phyloP scores from a whole-genome alignment of 2,797 vertebrate species.

The Coreius guichenoti region DNA sequence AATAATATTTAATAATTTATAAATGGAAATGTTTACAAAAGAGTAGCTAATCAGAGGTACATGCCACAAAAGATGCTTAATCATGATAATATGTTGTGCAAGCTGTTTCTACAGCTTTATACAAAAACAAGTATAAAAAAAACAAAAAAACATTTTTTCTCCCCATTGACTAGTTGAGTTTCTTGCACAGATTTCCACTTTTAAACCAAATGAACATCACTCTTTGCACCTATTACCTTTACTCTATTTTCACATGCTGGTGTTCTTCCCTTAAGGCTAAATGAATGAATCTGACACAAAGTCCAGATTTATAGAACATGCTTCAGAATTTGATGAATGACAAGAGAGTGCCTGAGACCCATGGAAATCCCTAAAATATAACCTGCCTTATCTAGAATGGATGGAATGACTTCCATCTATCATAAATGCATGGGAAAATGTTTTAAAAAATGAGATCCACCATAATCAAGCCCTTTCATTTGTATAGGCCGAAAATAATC shows the following conservation, averaged over 20 bases:
- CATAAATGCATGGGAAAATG: conserved; percentile 20
- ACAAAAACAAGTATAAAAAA: background rate
- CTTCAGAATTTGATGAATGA: conserved; percentile 32
- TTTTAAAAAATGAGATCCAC: conserved; percentile 15
- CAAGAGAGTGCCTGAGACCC: background rate
- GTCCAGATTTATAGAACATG: conserved; percentile 16
- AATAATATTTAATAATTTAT: background rate
- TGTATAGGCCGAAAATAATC: conserved; percentile 27
- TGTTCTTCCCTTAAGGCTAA: conserved; percentile 16
- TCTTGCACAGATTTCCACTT: background rate
- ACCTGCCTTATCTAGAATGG: background rate
- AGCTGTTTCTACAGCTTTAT: background rate
- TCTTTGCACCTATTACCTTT: background rate
- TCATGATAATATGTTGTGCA: background rate
- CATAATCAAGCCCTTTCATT: conserved; percentile 38
- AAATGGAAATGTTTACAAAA: background rate
- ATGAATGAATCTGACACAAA: conserved; percentile 7
- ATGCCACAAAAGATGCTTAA: background rate
- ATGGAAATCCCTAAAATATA: conserved; percentile 16
- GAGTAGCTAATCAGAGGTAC: background rate
- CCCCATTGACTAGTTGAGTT: background rate
- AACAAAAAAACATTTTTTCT: no score
- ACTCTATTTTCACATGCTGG: background rate
- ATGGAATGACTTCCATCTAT: conserved; percentile 17
- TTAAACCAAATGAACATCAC: background rate